phyloP scores from a whole-genome alignment of 2,888 invertebrate species.

The Drosophila barbarae region DNA sequence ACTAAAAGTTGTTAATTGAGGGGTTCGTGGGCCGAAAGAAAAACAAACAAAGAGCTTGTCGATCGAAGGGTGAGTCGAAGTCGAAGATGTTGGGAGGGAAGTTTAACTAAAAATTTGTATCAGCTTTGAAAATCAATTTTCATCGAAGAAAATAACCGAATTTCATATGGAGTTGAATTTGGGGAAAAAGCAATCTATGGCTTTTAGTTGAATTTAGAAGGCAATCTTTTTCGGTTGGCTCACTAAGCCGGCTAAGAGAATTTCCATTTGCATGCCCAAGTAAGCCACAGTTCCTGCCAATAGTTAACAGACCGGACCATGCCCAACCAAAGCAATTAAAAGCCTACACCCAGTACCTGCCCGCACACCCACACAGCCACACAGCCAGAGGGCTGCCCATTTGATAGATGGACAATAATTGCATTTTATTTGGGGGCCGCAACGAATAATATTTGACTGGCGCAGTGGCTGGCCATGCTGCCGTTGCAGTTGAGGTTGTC shows the following conservation, averaged over 20 bases:
- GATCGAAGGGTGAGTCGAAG: not conserved
- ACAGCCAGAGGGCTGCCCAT: conserved; percentile 3
- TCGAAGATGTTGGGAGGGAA: not conserved
- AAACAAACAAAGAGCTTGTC: not conserved
- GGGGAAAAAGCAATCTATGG: conserved; percentile 9
- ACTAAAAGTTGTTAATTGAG: conserved; percentile 40
- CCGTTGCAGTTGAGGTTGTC: conserved; percentile 31
- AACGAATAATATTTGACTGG: conserved; percentile 47
- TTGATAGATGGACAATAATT: conserved; percentile 43
- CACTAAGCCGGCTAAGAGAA: conserved; percentile 24
- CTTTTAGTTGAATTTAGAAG: conserved; percentile 18
- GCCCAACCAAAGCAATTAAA: conserved; percentile 32
- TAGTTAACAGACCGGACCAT: conserved; percentile 21
- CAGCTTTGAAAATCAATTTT: conserved; percentile 20
- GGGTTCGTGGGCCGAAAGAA: conserved; percentile 15
- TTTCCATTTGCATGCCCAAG: conserved; percentile 38
- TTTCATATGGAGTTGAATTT: conserved; percentile 1
- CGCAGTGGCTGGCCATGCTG: conserved; percentile 39
- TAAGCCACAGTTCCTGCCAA: conserved; percentile 20
- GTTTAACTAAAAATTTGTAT: conserved; percentile 5
- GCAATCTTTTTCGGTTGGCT: conserved; percentile 21
- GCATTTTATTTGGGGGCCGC: conserved; percentile 41
- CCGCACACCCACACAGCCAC: not conserved
- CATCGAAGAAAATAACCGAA: conserved; percentile 2
- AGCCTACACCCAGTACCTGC: conserved; percentile 2